Base-by-base conservation (phyloP, 2,797 vertebrate species). In the Merluccius polli region DNA sequence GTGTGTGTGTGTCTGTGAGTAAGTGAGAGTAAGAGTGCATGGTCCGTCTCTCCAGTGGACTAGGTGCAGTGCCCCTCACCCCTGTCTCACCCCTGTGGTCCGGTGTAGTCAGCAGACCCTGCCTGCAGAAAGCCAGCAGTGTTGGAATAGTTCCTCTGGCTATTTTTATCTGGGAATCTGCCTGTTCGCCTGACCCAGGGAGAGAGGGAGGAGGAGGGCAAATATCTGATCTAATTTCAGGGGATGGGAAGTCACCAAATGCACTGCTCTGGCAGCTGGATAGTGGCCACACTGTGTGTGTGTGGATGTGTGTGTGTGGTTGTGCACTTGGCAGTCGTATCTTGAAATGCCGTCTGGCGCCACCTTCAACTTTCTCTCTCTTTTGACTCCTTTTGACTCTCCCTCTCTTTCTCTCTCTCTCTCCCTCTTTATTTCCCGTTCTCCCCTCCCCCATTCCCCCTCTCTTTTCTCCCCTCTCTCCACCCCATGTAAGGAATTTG, bases 161-260 rank as follows among this genome's bases (percentile, higher is more conserved):
- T 93, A 93, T 93, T 92, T 93, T 89, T 92, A 91, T 93, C 91
- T 92, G 91, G 91, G 93, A 92, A 92, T 92, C 90, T 91, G 91
- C 88, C 84, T 89, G 89, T 90, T 89, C 84, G 86, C 86, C 79
- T 87, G 90, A 85, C 87, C 82, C 82, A 79, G 83, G 84, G 83
- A 32, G 44, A 67, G 68, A 48, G 72, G 75, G 79, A 88, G 85
- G 85, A 87, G 85, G 86, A 88, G 88, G 91, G 88, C 86, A 92
- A 89, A 92, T 90, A 89, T 90, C 89, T 89, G 82, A 90, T 93
- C 90, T 91, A 92, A 92, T 92, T 92, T 85, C 59, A 83, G 87
- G 86, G 73, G 86, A 91, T 91, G 91, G 89, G 90, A 91, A 92
- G 90, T 92, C 89, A 92, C 90, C 86, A 89, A 89, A 90, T 89